phyloP scores from a whole-genome alignment of 1,140 invertebrate species.

The Sarcophaga bullata region DNA sequence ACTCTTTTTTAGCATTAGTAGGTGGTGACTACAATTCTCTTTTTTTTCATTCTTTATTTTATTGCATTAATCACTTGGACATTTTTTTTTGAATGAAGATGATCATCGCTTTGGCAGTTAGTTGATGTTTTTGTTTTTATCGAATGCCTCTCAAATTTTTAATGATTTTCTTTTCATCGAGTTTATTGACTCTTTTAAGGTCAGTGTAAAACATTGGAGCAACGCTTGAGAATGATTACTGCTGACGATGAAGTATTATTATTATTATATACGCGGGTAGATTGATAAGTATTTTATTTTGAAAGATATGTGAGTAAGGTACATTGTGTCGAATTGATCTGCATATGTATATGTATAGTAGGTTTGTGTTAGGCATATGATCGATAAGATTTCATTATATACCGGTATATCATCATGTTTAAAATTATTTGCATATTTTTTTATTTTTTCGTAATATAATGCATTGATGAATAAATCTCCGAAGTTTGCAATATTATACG shows the following conservation, averaged over 20 bases:
- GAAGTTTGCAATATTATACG: no score
- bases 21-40: background rate
- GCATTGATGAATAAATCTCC: no score
- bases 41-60: background rate
- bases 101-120: background rate
- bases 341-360: no score
- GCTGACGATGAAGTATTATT: background rate
- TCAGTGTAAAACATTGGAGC: conserved; percentile 4
- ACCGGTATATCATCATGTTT: no score
- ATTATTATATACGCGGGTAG: background rate
- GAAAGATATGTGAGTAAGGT: no score
- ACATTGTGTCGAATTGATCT: no score
- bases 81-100: background rate
- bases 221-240: background rate
- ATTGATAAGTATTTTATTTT: background rate
- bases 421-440: no score
- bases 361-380: no score
- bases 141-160: background rate
- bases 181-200: conserved; percentile 21
- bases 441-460: no score
- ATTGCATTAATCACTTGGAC: background rate
- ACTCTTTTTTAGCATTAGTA: no score
- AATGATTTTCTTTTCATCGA: background rate
- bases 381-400: no score
- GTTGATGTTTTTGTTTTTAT: background rate